Evolutionary conservation across 2,888 invertebrate species (phyloP).

Genomic region (Ellobium chinense): DNA sequence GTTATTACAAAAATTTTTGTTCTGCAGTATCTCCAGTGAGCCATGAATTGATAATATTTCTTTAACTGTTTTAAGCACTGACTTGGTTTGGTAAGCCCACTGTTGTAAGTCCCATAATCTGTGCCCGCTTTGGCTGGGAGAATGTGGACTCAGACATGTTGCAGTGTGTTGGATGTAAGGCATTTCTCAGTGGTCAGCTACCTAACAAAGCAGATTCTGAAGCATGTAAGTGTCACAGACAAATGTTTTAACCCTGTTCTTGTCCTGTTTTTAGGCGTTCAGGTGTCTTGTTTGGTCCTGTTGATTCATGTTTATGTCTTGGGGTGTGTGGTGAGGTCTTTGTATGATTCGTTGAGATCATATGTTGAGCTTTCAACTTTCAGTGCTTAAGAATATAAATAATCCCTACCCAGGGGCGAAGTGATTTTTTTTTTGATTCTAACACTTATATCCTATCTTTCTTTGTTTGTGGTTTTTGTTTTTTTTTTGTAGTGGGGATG

Average conservation of each 20-base stretch:
- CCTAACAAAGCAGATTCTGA: slow-evolving; percentile 57
- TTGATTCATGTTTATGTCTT: no score
- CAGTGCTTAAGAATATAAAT: no score
- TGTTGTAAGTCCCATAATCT: slow-evolving; percentile 70
- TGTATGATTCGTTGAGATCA: no score
- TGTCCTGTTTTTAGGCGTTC: no score
- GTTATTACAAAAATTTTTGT: neutral
- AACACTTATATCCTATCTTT: neutral
- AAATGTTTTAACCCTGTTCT: no score
- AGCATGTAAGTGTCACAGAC: slow-evolving; percentile 67
- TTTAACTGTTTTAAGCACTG: slow-evolving; percentile 58
- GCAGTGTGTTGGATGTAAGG: slow-evolving; percentile 70
- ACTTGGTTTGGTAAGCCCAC: slow-evolving; percentile 75
- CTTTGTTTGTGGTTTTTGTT: no score
- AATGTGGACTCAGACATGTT: slow-evolving; percentile 71
- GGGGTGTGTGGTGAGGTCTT: no score
- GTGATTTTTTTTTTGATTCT: neutral
- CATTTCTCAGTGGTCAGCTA: slow-evolving; percentile 65
- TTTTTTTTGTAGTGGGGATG: no score
- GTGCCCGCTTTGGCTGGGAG: slow-evolving; percentile 76
- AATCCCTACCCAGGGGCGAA: no score
- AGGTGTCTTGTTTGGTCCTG: no score
- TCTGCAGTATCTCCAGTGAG: neutral
- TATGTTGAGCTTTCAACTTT: no score
- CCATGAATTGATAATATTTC: no score